phyloP scores from a whole-genome alignment of 1,140 invertebrate species.

The Lordiphosa stackelbergi region DNA sequence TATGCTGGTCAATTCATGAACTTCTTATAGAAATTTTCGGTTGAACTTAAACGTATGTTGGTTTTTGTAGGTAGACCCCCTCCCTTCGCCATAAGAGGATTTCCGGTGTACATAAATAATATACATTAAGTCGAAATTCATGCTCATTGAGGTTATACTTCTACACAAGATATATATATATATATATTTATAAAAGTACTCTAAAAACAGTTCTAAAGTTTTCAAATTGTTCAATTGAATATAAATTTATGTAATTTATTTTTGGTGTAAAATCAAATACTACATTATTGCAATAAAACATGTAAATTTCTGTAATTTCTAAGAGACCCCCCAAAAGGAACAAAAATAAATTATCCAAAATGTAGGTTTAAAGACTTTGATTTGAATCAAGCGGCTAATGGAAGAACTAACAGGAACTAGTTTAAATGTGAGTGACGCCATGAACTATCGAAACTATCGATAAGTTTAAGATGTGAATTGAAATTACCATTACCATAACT shows the following conservation, averaged over 20 bases:
- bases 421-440: background rate
- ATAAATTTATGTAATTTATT: slow-evolving; percentile 18
- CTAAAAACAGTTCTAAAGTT: slow-evolving; percentile 33
- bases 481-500: no score
- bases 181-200: background rate
- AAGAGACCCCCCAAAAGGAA: slow-evolving; percentile 33
- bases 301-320: slow-evolving; percentile 44
- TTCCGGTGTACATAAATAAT: slow-evolving; percentile 51
- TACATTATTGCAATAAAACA: slow-evolving; percentile 16
- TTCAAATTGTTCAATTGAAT: slow-evolving; percentile 46
- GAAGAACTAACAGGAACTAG: no score
- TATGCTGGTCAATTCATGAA: slow-evolving; percentile 51
- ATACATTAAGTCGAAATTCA: slow-evolving; percentile 57
- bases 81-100: slow-evolving; percentile 12
- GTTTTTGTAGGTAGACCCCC: slow-evolving; percentile 26
- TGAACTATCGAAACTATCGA: no score
- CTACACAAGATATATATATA: slow-evolving; percentile 7
- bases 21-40: slow-evolving; percentile 12
- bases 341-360: slow-evolving; percentile 46
- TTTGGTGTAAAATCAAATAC: slow-evolving; percentile 34
- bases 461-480: no score
- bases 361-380: background rate
- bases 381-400: no score
- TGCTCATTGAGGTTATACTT: slow-evolving; percentile 71
- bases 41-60: background rate